Base-by-base conservation (phyloP, 2,888 invertebrate species). In the Ichneumon xanthorius region DNA sequence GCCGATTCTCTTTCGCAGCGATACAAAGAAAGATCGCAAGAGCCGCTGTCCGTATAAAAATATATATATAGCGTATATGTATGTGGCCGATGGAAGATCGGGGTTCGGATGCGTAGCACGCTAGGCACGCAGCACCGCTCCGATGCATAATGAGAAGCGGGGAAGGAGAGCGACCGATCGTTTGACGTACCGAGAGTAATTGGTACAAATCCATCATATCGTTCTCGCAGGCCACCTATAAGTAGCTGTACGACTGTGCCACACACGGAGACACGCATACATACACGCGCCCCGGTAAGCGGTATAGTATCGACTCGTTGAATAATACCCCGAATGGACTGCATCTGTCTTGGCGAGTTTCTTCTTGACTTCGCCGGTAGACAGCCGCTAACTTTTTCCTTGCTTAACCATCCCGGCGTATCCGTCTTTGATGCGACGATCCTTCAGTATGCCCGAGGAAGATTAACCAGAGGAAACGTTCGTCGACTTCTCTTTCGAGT, bases 161-260 rank as follows among this genome's bases (percentile, higher is more conserved):
- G 65, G 77, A 80, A 53, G 68, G 79, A 63, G 71, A 53, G 70
- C 70, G 68, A 78, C 14, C 71, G 80, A 80, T 82, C 82, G 85
- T 82, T 82, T 85, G 85, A 85, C 85, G 85, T 85, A 85, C 87
- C 86, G 85, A 88, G 88, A 88, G 88, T 87, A 88, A 88, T 88
- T 88, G 88, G 86, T 88, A 87, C 87, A 86, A 87, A 88, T 88
- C 87, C 87, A 88, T 88, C 88, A 88, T 87, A 86, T 85, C 86
- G 84, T 78, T 81, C 80, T 83, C 75, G 72, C 76, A 84, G 86
- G 80, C 86, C 85, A 84, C 86, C 80, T 84, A 80, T 79, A 76
- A 80, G 83, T 68, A 83, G 75, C 70, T 37, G 45, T 53, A 70
- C 53, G 65, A 37, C 40, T 79, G 30, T 61, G 5, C 40, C 50